These are phyloP conservation scores for Ceriagrion tenellum DNA, from an alignment of 2,888 invertebrate species.

Conservation along the genomic window DNA sequence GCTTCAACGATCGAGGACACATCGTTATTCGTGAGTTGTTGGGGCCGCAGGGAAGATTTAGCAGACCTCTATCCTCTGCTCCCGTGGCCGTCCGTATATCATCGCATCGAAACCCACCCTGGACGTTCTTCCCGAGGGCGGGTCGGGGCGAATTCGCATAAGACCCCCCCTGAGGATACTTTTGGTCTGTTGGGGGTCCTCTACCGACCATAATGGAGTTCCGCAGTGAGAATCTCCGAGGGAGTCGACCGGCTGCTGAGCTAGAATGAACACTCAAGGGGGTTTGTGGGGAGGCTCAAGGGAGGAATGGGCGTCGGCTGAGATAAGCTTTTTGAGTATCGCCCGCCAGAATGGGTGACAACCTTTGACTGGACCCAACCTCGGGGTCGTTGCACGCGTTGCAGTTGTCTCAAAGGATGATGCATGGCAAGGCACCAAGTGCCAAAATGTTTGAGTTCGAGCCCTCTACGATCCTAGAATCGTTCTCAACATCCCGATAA, in stretches of 20 bases:
- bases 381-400: neutral
- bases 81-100: neutral
- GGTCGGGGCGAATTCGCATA: neutral
- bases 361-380: neutral
- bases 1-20: too few relatives aligned
- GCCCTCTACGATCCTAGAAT: too few relatives aligned
- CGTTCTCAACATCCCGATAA: too few relatives aligned
- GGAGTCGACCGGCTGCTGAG: too few relatives aligned
- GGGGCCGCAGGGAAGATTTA: too few relatives aligned
- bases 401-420: neutral
- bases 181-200: neutral
- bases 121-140: neutral
- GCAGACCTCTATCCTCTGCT: neutral
- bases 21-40: too few relatives aligned
- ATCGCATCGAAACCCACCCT: neutral
- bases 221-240: too few relatives aligned
- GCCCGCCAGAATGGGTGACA: too few relatives aligned
- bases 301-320: too few relatives aligned
- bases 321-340: too few relatives aligned
- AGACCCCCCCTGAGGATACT: neutral
- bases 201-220: conserved; percentile 1
- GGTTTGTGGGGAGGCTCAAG: neutral
- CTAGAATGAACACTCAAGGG: neutral
- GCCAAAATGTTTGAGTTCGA: neutral
- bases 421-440: neutral